Evolutionary conservation across 1,140 invertebrate genomes (phyloP).

Genomic region (Dendroctonus valens): DNA sequence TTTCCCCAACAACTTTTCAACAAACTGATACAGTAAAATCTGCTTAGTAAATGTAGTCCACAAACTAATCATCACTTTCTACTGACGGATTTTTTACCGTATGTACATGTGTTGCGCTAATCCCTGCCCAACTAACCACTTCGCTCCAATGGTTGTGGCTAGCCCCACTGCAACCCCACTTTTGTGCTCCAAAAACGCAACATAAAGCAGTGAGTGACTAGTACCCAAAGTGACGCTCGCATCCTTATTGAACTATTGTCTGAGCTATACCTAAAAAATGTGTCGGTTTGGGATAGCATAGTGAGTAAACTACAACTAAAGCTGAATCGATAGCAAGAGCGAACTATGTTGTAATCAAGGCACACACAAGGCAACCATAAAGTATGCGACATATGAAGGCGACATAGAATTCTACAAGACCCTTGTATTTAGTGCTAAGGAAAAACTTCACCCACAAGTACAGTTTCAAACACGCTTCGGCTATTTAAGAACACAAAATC

Average conservation of each 20-base stretch:
- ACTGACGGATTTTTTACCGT: conserved; percentile 57
- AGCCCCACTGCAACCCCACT: conserved; percentile 59
- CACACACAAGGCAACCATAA: too few relatives aligned
- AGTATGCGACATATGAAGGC: too few relatives aligned
- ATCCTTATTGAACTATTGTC: conserved; percentile 41
- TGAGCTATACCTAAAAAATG: conserved; percentile 17
- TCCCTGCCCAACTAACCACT: conserved; percentile 56
- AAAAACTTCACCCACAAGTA: conserved; percentile 40
- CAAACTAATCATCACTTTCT: too few relatives aligned
- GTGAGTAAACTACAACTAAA: too few relatives aligned
- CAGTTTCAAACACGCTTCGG: conserved; percentile 50
- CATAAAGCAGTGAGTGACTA: conserved; percentile 57
- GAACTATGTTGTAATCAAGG: conserved; percentile 49
- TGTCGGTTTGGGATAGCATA: too few relatives aligned
- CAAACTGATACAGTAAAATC: conserved; percentile 18
- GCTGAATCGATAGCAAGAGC: too few relatives aligned
- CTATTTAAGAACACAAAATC: conserved; percentile 49
- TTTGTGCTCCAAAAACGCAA: conserved; percentile 54
- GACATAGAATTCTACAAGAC: conserved; percentile 14
- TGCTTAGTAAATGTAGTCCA: too few relatives aligned
- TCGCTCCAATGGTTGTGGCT: conserved; percentile 55
- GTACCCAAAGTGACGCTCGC: conserved; percentile 62
- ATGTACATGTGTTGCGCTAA: conserved; percentile 64
- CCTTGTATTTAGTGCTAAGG: too few relatives aligned
- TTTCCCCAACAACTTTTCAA: conserved; percentile 30